Base-by-base conservation (phyloP, 2,797 vertebrate genomes). In the Brachymystax lenok region DNA sequence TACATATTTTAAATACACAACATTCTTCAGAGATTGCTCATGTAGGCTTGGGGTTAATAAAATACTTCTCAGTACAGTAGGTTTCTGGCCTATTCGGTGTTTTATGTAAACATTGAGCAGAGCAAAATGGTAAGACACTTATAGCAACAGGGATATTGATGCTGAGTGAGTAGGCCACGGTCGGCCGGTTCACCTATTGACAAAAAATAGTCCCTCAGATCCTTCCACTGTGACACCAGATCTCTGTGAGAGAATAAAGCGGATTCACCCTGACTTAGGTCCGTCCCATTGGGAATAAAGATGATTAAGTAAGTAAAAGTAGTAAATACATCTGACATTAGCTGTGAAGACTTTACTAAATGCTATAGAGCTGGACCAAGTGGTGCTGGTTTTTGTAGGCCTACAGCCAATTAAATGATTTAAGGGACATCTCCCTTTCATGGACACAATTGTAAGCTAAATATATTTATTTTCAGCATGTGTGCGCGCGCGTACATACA, bases 21-120 rank as follows among this genome's bases (percentile, higher is more conserved):
- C 83, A 91, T 92, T 91, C 84, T 74, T 77, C 27, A 40, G 80
- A 71, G 77, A 79, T 52, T 70, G 59, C 79, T 82, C 75, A 85
- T 50, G 52, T 50, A 77, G 40, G 40, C 74, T 77, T 79, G 5
- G 61, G 40, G 68, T 75, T 52, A 76, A 30, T 78, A 8, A 12
- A 71, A 79, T 80, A 77, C 40, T 46, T 13, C 2, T 46, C 40
- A 46, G 40, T 46, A 12, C 10, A 46, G 40, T 46, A 46, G 40
- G 2, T 13, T 46, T 12, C 40, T 12, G 40, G 40, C 10, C 40
- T 46, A 46, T 12, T 46, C 10, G 40, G 40, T 46, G 40, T 46
- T 10, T 1, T 46, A 46, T 3, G 10, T 46, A 46, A 46, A 12
- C 40, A 13, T 13, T 12, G 40, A 46, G 2, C 40, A 46, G 40